Percentiles rank a stretch among this genome's conserved stretches.
Evolutionary conservation across 2,113 vertebrate species (phyloP).

Genomic region (Gobio gobio): DNA sequence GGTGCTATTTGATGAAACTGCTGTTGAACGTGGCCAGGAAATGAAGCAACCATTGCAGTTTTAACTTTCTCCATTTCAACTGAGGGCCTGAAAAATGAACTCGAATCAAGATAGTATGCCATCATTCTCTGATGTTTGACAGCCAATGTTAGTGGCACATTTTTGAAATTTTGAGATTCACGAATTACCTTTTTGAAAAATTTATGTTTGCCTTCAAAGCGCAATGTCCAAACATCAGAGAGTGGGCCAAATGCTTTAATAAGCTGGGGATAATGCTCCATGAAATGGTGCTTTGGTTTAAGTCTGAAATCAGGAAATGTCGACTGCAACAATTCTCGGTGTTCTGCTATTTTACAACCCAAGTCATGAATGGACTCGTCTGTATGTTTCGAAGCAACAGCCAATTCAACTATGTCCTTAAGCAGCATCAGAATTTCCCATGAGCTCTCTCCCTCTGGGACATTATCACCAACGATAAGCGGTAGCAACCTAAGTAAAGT

Average conservation of each 20-base stretch:
- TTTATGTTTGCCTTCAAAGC: too few relatives aligned
- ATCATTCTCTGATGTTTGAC: slow-evolving; percentile 41
- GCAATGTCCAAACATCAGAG: too few relatives aligned
- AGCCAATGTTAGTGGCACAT: slow-evolving; percentile 44
- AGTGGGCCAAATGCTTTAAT: neutral
- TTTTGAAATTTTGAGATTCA: slow-evolving; percentile 27
- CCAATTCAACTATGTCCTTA: neutral
- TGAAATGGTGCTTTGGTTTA: slow-evolving; percentile 30
- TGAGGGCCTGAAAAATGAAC: neutral
- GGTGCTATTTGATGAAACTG: too few relatives aligned
- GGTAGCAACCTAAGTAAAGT: slow-evolving; percentile 19
- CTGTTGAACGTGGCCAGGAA: too few relatives aligned
- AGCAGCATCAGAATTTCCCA: slow-evolving; percentile 29
- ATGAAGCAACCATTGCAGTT: too few relatives aligned
- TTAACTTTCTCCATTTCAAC: too few relatives aligned
- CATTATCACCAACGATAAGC: neutral
- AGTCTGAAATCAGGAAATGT: slow-evolving; percentile 32
- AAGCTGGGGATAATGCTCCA: slow-evolving; percentile 9
- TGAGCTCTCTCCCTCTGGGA: neutral
- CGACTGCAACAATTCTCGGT: slow-evolving; percentile 15
- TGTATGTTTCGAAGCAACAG: slow-evolving; percentile 9
- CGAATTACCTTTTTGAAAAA: too few relatives aligned
- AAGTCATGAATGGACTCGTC: slow-evolving; percentile 31
- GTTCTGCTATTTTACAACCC: slow-evolving; percentile 20
- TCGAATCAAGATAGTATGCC: slow-evolving; percentile 31